phyloP scores from a whole-genome alignment of 2,888 invertebrate genomes.

The Sarcophaga variegata region DNA sequence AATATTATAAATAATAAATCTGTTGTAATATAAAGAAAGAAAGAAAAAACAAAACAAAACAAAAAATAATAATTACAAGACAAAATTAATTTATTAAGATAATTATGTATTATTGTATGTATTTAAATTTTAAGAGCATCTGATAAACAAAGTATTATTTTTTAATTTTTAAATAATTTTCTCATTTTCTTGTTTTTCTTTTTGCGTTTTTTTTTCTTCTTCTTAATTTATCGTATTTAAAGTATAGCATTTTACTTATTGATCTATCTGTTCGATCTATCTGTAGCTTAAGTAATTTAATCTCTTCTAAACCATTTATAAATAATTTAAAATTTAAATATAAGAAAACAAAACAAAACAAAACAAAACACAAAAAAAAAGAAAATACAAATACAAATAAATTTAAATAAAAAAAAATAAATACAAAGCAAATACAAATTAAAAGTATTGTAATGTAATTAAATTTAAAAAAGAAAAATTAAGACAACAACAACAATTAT shows the following conservation, averaged over 20 bases:
- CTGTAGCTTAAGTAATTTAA: too few species aligned
- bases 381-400: background rate
- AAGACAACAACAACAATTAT: too few species aligned
- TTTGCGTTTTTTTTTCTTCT: background rate
- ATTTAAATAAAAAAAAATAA: background rate
- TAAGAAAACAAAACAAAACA: constrained; percentile 29
- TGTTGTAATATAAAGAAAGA: background rate
- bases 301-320: background rate
- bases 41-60: too few species aligned
- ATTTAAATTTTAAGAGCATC: constrained; percentile 58
- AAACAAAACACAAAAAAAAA: too few species aligned
- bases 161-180: constrained; percentile 10
- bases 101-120: background rate
- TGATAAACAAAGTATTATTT: constrained; percentile 65
- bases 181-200: constrained; percentile 16
- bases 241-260: too few species aligned
- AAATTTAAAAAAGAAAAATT: too few species aligned
- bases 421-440: background rate
- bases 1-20: background rate
- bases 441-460: background rate
- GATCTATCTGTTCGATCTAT: too few species aligned
- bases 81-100: background rate
- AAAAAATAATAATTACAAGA: too few species aligned
- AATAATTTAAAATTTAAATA: constrained; percentile 2
- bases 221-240: too few species aligned